A percentile compares a stretch with the other conserved stretches of the same genome.
Conservation (phyloP, 2,113 vertebrate species). For the Promerops cafer region DNA sequence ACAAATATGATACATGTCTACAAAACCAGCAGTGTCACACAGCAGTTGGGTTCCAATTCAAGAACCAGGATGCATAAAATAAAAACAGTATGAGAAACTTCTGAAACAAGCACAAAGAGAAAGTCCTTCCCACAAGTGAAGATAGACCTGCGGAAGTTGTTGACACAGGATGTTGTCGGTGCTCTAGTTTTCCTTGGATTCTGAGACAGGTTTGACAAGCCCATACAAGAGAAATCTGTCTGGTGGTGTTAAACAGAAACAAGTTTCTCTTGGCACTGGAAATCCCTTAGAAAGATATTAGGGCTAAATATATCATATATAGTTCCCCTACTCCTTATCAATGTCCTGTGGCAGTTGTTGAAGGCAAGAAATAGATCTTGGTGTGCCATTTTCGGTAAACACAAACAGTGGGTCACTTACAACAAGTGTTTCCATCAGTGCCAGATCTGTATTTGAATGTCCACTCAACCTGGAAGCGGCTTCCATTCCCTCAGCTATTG, state of each 20-base stretch:
- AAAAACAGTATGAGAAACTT: not conserved
- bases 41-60: not conserved
- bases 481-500: not conserved
- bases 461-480: not conserved
- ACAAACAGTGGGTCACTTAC: not conserved
- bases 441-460: not conserved
- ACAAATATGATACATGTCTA: fast-evolving
- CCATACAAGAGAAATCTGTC: not conserved
- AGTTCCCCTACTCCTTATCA: not conserved
- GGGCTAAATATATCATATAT: not conserved
- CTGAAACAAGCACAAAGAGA: not conserved
- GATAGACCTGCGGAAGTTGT: not conserved
- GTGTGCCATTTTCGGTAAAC: not conserved
- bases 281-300: not conserved
- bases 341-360: not conserved
- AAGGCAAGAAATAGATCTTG: not conserved
- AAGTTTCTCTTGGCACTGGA: not conserved
- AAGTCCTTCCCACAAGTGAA: not conserved
- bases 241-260: not conserved
- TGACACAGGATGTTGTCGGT: not conserved
- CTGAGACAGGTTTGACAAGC: not conserved
- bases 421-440: not conserved
- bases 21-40: not conserved
- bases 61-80: not conserved
- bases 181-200: not conserved